A percentile compares a stretch with the other conserved stretches of the same genome.
phyloP scores from a whole-genome alignment of 1,140 invertebrate genomes.

The Aphelinus atriplicis region DNA sequence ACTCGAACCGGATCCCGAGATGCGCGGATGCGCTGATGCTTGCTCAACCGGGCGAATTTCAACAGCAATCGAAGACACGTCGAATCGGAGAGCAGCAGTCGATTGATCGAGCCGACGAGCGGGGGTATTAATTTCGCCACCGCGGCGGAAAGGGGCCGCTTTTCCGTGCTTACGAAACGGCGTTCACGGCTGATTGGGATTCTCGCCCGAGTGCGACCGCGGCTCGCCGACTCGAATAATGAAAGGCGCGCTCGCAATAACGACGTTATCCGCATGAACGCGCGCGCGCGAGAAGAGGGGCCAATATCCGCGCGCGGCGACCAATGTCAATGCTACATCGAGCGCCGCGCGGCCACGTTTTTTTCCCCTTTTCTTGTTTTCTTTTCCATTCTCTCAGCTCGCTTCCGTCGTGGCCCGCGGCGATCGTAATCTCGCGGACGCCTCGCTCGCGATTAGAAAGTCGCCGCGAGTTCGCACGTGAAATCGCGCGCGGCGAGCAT shows the following conservation, averaged over 20 bases:
- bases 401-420: too few relatives aligned
- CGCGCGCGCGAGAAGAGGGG: neutral
- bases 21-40: too few relatives aligned
- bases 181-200: slow-evolving; percentile 3
- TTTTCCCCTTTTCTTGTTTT: too few relatives aligned
- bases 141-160: too few relatives aligned
- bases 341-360: too few relatives aligned
- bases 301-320: neutral
- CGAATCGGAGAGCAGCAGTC: neutral
- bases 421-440: too few relatives aligned
- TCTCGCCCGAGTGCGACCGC: neutral
- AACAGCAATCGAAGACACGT: too few relatives aligned
- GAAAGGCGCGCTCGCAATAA: slow-evolving; percentile 6
- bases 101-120: neutral
- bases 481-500: too few relatives aligned
- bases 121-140: too few relatives aligned
- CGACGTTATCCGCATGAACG: slow-evolving; percentile 15
- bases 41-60: too few relatives aligned
- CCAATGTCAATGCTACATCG: slow-evolving; percentile 45
- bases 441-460: slow-evolving; percentile 15
- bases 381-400: too few relatives aligned
- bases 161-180: neutral
- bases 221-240: slow-evolving; percentile 1
- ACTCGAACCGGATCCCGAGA: too few relatives aligned
- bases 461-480: neutral